A percentile compares a stretch with the other conserved stretches of the same genome.
Conservation (phyloP, 2,888 invertebrate species). For the Sarcophaga subvicina region DNA sequence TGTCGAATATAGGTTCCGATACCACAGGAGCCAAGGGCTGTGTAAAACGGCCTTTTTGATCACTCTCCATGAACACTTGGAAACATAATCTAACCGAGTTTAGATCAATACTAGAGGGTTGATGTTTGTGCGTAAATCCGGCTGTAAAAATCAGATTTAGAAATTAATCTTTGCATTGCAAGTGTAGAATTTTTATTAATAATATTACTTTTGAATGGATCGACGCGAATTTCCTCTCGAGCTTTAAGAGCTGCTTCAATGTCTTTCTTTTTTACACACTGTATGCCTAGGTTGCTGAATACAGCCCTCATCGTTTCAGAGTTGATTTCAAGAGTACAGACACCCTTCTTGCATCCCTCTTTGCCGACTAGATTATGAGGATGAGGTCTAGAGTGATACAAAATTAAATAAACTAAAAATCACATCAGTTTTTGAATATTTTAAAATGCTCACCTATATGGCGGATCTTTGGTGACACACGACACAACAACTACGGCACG, state of each 20-base stretch:
- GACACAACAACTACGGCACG: constrained; percentile 95
- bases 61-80: constrained; percentile 93
- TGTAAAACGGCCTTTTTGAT: constrained; percentile 87
- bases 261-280: constrained; percentile 97
- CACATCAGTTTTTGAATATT: too few species aligned
- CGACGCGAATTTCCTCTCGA: constrained; percentile 92
- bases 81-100: constrained; percentile 97
- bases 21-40: constrained; percentile 90
- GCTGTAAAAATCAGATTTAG: constrained; percentile 83
- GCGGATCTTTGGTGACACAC: constrained; percentile 95
- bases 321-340: constrained; percentile 92
- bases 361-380: constrained; percentile 95
- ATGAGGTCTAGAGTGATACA: constrained; percentile 77
- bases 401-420: constrained; percentile 24
- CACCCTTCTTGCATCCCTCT: constrained; percentile 95
- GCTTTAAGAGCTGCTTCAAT: constrained; percentile 91
- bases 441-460: constrained; percentile 83
- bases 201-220: constrained; percentile 94
- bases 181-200: constrained; percentile 68
- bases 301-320: constrained; percentile 90
- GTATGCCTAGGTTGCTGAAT: constrained; percentile 97
- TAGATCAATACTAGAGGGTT: constrained; percentile 94
- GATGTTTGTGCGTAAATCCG: constrained; percentile 92
- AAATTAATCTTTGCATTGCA: too few species aligned
- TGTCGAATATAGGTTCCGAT: constrained; percentile 96